A percentile compares a stretch with the other conserved stretches of the same genome.
Conservation (phyloP, 2,113 vertebrate species). For the Colossoma macropomum region DNA sequence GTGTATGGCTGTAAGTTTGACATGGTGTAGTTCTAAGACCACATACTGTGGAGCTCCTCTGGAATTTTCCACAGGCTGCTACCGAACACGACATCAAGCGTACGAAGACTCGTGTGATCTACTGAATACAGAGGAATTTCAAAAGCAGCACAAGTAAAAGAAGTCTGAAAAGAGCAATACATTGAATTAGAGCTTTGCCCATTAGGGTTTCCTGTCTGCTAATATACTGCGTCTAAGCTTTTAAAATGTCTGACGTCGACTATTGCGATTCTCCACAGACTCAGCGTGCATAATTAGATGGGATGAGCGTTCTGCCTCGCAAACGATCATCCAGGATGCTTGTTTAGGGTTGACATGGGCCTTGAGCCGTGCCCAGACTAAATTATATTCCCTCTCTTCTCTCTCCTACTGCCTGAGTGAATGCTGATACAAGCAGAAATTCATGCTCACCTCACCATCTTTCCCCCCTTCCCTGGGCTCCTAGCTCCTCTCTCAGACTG, state of each 20-base stretch:
- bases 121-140: neutral
- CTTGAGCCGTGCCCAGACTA: slow-evolving; percentile 58
- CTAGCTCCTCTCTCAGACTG: slow-evolving; percentile 40
- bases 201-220: slow-evolving; percentile 10
- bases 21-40: slow-evolving; percentile 46
- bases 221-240: slow-evolving; percentile 39
- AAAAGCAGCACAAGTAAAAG: neutral
- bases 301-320: slow-evolving; percentile 42
- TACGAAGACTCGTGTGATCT: slow-evolving; percentile 23
- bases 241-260: slow-evolving; percentile 36
- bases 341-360: slow-evolving; percentile 61
- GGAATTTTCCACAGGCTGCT: slow-evolving; percentile 45
- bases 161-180: slow-evolving; percentile 24
- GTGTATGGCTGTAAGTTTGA: slow-evolving; percentile 22
- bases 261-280: slow-evolving; percentile 50
- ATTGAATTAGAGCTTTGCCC: slow-evolving; percentile 13
- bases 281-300: slow-evolving; percentile 51
- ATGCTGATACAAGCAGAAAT: slow-evolving; percentile 69
- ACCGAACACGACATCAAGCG: slow-evolving; percentile 51
- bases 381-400: slow-evolving; percentile 55
- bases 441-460: slow-evolving; percentile 65
- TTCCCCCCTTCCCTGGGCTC: slow-evolving; percentile 49
- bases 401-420: slow-evolving; percentile 48
- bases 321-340: slow-evolving; percentile 57
- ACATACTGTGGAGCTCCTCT: slow-evolving; percentile 40